Conservation (phyloP, 2,113 vertebrate genomes). For the Lycocorax pyrrhopterus region DNA sequence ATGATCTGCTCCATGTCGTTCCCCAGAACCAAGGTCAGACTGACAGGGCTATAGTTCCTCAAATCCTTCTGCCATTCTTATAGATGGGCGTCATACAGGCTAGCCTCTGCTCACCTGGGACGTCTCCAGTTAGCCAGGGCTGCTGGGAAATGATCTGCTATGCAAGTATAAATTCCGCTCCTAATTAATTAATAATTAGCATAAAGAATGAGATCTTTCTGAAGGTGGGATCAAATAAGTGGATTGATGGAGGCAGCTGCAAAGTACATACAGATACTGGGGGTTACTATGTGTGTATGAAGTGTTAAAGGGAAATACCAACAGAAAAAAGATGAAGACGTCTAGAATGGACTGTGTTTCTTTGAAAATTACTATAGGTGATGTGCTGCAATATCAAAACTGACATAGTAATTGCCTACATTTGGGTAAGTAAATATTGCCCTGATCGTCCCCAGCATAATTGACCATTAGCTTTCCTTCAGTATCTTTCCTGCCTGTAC, state of each 20-base stretch:
- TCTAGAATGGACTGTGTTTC: neutral
- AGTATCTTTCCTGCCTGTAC: neutral
- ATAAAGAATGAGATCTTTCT: neutral
- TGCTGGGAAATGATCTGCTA: neutral
- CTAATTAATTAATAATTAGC: neutral
- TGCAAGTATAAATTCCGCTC: neutral
- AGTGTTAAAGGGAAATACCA: neutral
- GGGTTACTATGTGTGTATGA: neutral
- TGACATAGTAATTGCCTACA: neutral
- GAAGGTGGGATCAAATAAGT: neutral
- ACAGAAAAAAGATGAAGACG: neutral
- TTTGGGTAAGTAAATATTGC: neutral
- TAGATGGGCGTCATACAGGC: fast-evolving
- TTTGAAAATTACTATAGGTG: neutral
- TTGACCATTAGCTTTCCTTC: neutral
- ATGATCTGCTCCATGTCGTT: fast-evolving
- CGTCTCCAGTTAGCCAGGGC: neutral
- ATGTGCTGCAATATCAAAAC: neutral
- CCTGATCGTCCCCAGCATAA: neutral
- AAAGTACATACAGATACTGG: neutral
- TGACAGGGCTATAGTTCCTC: neutral
- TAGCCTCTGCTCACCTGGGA: neutral
- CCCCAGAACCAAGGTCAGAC: neutral
- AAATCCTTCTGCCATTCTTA: neutral
- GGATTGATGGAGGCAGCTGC: neutral